Conservation (phyloP, 2,113 vertebrate species). For the Promerops cafer region DNA sequence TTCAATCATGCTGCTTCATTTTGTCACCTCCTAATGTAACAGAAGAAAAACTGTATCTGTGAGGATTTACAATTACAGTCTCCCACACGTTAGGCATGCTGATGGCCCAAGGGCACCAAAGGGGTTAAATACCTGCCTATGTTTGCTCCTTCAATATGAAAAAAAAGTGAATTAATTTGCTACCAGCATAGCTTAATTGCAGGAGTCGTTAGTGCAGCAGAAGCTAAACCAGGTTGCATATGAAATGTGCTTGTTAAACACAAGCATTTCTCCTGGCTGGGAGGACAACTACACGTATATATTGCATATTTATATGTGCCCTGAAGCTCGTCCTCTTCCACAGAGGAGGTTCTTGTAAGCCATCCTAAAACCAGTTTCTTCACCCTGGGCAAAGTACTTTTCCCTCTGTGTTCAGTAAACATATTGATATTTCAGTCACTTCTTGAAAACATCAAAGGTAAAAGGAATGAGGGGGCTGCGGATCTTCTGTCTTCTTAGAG, state of each 20-base stretch:
- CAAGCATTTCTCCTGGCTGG: background rate
- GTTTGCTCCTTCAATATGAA: background rate
- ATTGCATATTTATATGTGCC: constrained; percentile 41
- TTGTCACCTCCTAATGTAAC: constrained; percentile 13
- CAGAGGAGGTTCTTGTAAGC: background rate
- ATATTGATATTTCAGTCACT: constrained; percentile 42
- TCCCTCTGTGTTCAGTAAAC: constrained; percentile 12
- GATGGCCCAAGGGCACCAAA: background rate
- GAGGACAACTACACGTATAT: background rate
- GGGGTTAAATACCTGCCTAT: constrained; percentile 9
- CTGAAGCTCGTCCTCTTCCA: constrained; percentile 31
- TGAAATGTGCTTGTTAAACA: constrained; percentile 24
- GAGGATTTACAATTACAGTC: background rate
- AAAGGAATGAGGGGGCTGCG: background rate
- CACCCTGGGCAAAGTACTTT: background rate
- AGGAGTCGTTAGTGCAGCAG: constrained; percentile 16
- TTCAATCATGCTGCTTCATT: background rate
- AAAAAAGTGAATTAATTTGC: background rate
- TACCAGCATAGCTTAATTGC: constrained; percentile 16
- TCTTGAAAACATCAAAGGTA: constrained; percentile 39
- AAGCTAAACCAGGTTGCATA: constrained; percentile 30
- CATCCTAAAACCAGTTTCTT: constrained; percentile 10
- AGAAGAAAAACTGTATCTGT: background rate
- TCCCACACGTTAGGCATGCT: background rate
- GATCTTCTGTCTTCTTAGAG: background rate